Base-by-base conservation (phyloP, 1,140 invertebrate genomes). In the Trinorchestia longiramus region DNA sequence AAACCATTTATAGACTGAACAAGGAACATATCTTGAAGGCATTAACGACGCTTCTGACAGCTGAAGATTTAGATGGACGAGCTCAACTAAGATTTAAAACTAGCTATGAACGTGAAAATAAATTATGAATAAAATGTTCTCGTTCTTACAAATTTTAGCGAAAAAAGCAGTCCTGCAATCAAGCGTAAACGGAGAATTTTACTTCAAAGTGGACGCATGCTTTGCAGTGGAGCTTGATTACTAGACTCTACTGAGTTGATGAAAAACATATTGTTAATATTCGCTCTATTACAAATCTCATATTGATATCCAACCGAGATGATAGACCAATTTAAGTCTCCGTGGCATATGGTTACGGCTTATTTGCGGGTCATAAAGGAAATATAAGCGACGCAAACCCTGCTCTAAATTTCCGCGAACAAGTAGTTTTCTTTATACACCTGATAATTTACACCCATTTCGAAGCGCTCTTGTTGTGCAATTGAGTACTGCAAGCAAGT, bases 391-490 rank as follows among this genome's bases (percentile, higher is more conserved):
- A 28, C 62, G 62, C 62, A 77, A 77, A 28, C 62, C 62, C 8
- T 77, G 62, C 62, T 77, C 62, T 77, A 77, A 77, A 77, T 77
- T 77, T 77, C 62, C 62, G 11, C 62, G 62, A 77, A 77, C 62
- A 77, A 28, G 62, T 28, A 77, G 62, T 77, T 28, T 77, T 36
- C 11, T 77, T 77, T 36, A 36, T 28, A 77, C 11, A 77, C 62
- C 62, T 77, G 62, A 77, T 77, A 77, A 77, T 77, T 77, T 77
- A 77, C 62, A 77, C 62, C 62, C 62, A 77, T 77, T 77, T 36
- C 62, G 62, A 77, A 77, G 62, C 36, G 62, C 15, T 77, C 15
- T 77, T 77, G 62, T 77, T 77, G 62, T 77, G 62, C 28, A 77
- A 77, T 15, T 77, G 15, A 23, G 62, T 28, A 36, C 1, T 36